Conservation (phyloP, 2,797 vertebrate genomes). For the Neosilurus hyrtlii region DNA sequence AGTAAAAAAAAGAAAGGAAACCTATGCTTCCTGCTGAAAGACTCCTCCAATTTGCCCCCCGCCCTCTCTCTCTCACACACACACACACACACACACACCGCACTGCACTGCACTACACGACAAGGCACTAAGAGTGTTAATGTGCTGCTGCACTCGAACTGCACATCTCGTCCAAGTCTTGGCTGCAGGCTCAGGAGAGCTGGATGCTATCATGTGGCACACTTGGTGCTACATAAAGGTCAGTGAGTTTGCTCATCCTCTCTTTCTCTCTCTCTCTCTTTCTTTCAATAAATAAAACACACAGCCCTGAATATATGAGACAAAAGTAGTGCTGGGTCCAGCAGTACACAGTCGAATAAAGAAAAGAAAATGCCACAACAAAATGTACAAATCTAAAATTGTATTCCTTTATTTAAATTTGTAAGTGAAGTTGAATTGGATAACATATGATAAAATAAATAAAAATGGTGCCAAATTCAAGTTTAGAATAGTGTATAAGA, state of each 20-base stretch:
- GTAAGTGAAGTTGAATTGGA: not conserved
- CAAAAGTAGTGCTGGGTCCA: not conserved
- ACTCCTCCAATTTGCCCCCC: not conserved
- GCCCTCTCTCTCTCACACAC: not conserved
- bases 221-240: conserved; percentile 44
- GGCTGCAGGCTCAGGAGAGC: conserved; percentile 34
- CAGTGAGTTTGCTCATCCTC: conserved; percentile 38
- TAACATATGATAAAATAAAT: not conserved
- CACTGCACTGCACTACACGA: not conserved
- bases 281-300: conserved; percentile 15
- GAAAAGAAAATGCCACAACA: not conserved
- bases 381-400: not conserved
- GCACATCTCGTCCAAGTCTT: conserved; percentile 35
- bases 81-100: conserved; percentile 3
- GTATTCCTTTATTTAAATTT: not conserved
- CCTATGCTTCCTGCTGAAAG: conserved; percentile 10
- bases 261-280: not conserved
- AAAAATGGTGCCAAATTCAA: not conserved
- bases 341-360: not conserved
- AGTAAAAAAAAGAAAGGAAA: not conserved
- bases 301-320: not conserved
- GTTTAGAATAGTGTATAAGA: not conserved
- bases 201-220: conserved; percentile 36
- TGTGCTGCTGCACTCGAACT: conserved; percentile 31
- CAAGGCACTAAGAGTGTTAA: conserved; percentile 12